These are phyloP conservation scores for Corythornis vintsioides DNA, from an alignment of 2,113 vertebrate species.

Conservation along the genomic window DNA sequence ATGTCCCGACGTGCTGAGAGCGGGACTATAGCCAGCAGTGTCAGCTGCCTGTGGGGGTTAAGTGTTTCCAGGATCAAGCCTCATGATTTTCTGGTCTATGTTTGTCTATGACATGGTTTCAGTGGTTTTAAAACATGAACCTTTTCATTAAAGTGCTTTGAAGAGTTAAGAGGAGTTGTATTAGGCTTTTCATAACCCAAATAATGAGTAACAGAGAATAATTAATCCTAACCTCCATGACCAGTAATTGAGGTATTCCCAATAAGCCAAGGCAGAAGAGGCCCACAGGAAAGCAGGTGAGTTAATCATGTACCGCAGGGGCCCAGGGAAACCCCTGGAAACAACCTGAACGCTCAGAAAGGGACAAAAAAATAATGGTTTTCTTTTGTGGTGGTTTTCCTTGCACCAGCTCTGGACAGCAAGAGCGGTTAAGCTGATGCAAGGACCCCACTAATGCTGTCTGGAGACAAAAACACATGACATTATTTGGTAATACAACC, in stretches of 20 bases:
- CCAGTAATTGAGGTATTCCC: not conserved
- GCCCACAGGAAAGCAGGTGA: not conserved
- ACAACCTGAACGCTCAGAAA: conserved; percentile 42
- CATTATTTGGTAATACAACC: not conserved
- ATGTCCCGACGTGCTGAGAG: not conserved
- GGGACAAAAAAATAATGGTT: not conserved
- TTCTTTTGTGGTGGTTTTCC: not conserved
- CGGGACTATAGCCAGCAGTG: not conserved
- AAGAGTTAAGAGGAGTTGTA: conserved; percentile 13
- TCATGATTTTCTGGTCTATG: not conserved
- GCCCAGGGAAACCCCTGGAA: not conserved
- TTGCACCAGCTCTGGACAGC: not conserved
- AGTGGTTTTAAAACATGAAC: conserved; percentile 5
- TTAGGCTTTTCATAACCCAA: conserved; percentile 10
- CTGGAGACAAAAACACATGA: not conserved
- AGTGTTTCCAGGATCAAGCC: conserved; percentile 41
- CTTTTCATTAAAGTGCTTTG: not conserved
- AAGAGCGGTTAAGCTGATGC: not conserved
- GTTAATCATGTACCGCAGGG: not conserved
- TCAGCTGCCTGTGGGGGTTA: conserved; percentile 1
- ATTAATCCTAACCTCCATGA: not conserved
- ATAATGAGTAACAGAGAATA: conserved; percentile 11
- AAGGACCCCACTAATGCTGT: not conserved
- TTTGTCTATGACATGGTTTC: conserved; percentile 7
- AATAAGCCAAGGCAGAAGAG: not conserved